phyloP scores from a whole-genome alignment of 2,888 invertebrate species.

The Poecilus cupreus region DNA sequence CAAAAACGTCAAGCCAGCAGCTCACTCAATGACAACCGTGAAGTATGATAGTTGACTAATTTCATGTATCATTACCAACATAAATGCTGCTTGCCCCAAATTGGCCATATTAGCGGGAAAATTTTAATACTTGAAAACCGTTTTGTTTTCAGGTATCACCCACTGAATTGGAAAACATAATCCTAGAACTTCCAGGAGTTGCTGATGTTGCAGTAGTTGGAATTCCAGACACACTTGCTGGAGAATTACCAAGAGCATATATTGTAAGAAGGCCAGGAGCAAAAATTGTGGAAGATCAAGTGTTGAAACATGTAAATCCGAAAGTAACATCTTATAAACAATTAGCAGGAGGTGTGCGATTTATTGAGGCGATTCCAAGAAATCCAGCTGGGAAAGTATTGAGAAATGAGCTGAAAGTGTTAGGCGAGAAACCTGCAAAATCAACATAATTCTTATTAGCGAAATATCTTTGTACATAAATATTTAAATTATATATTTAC shows the following conservation, averaged over 20 bases:
- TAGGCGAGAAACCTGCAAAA: constrained; percentile 51
- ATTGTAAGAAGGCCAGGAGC: constrained; percentile 78
- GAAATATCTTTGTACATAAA: constrained; percentile 46
- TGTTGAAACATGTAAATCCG: constrained; percentile 77
- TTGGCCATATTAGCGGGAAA: not conserved
- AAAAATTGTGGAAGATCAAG: constrained; percentile 76
- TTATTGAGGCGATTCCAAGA: constrained; percentile 82
- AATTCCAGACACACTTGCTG: constrained; percentile 80
- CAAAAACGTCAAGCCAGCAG: constrained; percentile 61
- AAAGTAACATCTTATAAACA: constrained; percentile 84
- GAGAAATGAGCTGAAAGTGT: constrained; percentile 78
- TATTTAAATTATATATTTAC: constrained; percentile 36
- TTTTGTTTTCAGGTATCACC: constrained; percentile 83
- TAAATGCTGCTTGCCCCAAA: not conserved
- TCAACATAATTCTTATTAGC: not conserved
- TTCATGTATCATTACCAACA: constrained; percentile 53
- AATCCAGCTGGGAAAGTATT: constrained; percentile 86
- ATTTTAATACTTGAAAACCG: constrained; percentile 26
- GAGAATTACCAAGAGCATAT: constrained; percentile 85
- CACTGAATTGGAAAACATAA: constrained; percentile 87
- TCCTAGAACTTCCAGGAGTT: constrained; percentile 82
- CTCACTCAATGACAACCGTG: constrained; percentile 63
- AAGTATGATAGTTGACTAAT: not conserved
- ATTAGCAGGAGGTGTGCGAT: constrained; percentile 81
- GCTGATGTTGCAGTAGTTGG: constrained; percentile 88